Conservation (phyloP, 2,113 vertebrate species). For the Ptychochromis oligacanthus region DNA sequence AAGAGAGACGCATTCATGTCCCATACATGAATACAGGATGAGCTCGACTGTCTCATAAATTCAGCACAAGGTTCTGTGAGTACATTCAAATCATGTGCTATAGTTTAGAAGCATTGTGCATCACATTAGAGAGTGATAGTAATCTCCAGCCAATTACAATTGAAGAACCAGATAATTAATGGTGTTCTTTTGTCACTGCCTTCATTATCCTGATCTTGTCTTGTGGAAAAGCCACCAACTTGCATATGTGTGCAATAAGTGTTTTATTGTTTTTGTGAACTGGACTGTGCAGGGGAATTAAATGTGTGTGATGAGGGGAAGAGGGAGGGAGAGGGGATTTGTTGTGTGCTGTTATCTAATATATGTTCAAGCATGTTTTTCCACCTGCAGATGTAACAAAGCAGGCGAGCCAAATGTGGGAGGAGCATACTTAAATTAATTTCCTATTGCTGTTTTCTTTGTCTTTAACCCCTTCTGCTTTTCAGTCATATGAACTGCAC, state of each 20-base stretch:
- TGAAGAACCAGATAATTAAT: slow-evolving; percentile 61
- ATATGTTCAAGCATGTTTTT: slow-evolving; percentile 42
- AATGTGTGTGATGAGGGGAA: slow-evolving; percentile 25
- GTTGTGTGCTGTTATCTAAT: slow-evolving; percentile 64
- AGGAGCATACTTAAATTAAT: slow-evolving; percentile 43
- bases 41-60: slow-evolving; percentile 40
- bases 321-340: background rate
- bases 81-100: background rate
- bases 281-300: slow-evolving; percentile 51
- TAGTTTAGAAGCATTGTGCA: slow-evolving; percentile 39
- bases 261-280: slow-evolving; percentile 70
- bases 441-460: slow-evolving; percentile 57
- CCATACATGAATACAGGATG: slow-evolving; percentile 18
- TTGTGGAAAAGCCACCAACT: slow-evolving; percentile 44
- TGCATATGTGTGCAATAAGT: slow-evolving; percentile 57
- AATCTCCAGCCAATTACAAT: slow-evolving; percentile 67
- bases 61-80: background rate
- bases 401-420: slow-evolving; percentile 24
- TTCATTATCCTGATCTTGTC: slow-evolving; percentile 61
- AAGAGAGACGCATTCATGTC: slow-evolving; percentile 10
- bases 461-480: slow-evolving; percentile 47
- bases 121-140: slow-evolving; percentile 50
- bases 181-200: slow-evolving; percentile 47
- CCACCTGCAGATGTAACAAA: slow-evolving; percentile 57
- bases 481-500: background rate